Percentiles rank a stretch among this genome's conserved stretches.
These are phyloP conservation scores for Pipra filicauda DNA, from an alignment of 2,113 vertebrate species.

Conservation along the genomic window DNA sequence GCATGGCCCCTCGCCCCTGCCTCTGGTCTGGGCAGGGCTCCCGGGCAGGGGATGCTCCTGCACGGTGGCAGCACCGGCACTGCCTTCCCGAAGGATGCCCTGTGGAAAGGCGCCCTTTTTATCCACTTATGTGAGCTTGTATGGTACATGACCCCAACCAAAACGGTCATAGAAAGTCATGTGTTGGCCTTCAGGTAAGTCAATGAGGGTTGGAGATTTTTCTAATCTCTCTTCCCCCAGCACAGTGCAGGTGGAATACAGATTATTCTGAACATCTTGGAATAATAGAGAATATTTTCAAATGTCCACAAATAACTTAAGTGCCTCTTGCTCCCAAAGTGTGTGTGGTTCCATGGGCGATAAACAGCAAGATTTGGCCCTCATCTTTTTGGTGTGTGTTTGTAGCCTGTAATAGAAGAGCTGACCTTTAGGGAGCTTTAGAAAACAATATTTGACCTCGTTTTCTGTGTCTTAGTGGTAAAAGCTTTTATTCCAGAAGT, in stretches of 20 bases:
- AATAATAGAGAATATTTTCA: background rate
- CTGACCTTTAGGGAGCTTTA: background rate
- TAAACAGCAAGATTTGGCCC: background rate
- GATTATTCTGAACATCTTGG: background rate
- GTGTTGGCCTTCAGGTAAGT: background rate
- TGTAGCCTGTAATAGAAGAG: background rate
- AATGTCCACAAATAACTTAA: background rate
- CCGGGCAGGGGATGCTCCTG: background rate
- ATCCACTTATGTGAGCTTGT: rapidly evolving
- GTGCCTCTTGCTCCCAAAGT: rapidly evolving
- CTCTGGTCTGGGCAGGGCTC: background rate
- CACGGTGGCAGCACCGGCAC: background rate
- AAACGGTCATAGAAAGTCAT: background rate
- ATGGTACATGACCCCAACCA: too few relatives aligned
- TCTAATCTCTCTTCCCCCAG: rapidly evolving
- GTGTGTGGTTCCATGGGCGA: rapidly evolving
- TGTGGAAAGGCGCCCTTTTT: rapidly evolving
- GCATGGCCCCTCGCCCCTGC: rapidly evolving
- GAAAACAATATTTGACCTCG: background rate
- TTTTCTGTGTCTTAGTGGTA: background rate
- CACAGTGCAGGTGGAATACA: background rate
- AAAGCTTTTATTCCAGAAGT: background rate
- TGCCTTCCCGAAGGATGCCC: background rate
- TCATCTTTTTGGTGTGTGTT: background rate
- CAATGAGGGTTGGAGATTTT: background rate